Conservation (phyloP, 2,113 vertebrate species). For the Microcebus murinus region DNA sequence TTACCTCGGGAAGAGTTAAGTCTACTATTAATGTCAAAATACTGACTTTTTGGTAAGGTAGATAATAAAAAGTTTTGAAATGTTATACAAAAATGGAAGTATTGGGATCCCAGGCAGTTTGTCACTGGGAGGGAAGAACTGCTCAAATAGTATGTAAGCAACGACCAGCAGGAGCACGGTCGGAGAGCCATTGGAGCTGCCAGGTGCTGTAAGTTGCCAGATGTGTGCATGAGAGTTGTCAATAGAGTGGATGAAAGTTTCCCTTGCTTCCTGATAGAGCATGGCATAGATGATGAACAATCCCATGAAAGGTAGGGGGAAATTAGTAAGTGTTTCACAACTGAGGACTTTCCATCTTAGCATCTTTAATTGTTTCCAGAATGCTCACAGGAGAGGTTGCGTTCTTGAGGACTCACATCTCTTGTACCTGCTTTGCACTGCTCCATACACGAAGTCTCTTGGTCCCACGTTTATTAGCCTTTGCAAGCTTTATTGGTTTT, state of each 20-base stretch:
- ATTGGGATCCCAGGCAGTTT: not conserved
- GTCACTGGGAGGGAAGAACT: not conserved
- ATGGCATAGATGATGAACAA: not conserved
- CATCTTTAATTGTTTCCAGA: not conserved
- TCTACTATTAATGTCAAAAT: not conserved
- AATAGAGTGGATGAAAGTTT: not conserved
- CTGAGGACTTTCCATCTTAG: not conserved
- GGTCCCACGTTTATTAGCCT: not conserved
- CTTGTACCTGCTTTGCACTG: not conserved
- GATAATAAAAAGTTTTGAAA: slow-evolving; percentile 5
- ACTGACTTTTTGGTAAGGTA: not conserved
- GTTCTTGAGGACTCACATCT: not conserved
- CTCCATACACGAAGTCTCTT: not conserved
- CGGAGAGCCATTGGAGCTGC: not conserved
- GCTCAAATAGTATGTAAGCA: fast-evolving
- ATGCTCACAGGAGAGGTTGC: not conserved
- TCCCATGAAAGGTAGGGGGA: not conserved
- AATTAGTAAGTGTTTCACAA: not conserved
- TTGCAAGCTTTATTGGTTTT: not conserved
- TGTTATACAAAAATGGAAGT: not conserved
- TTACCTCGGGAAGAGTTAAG: not conserved
- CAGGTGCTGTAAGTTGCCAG: not conserved
- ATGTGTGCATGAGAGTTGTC: not conserved
- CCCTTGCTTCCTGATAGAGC: not conserved
- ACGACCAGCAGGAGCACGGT: not conserved